phyloP scores from a whole-genome alignment of 2,888 invertebrate genomes.

The Cheilosia vulpina region DNA sequence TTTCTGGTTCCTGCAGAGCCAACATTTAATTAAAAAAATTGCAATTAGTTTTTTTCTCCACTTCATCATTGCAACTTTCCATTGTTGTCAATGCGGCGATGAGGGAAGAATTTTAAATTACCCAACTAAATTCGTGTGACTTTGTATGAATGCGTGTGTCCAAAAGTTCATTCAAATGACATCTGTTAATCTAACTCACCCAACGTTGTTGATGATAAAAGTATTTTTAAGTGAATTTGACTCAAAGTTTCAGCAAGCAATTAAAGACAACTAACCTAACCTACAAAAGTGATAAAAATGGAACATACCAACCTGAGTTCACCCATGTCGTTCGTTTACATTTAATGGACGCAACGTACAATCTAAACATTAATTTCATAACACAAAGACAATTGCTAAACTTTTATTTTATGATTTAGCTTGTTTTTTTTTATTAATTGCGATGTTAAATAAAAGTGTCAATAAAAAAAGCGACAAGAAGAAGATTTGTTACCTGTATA shows the following conservation, averaged over 20 bases:
- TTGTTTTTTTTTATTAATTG: neutral
- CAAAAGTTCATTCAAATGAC: slow-evolving; percentile 11
- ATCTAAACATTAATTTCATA: neutral
- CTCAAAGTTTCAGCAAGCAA: slow-evolving; percentile 8
- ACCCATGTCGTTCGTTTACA: neutral
- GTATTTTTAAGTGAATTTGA: slow-evolving; percentile 8
- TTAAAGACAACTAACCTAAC: slow-evolving; percentile 12
- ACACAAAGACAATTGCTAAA: neutral
- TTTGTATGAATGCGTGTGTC: neutral
- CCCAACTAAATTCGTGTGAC: slow-evolving; percentile 1
- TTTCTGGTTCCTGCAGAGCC: slow-evolving; percentile 19
- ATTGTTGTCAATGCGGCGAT: neutral
- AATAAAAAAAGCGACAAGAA: neutral
- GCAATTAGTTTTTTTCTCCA: slow-evolving; percentile 22
- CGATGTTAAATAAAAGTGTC: no score
- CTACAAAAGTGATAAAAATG: slow-evolving; percentile 17
- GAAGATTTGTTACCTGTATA: no score
- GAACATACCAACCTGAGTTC: neutral
- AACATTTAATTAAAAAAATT: slow-evolving; percentile 24
- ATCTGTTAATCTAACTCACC: neutral
- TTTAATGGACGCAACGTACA: slow-evolving; percentile 8
- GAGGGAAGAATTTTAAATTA: slow-evolving; percentile 20
- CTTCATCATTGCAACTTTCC: slow-evolving; percentile 3
- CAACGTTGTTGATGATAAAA: neutral
- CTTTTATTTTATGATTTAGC: neutral